Evolutionary conservation across 1,140 invertebrate genomes (phyloP).

Genomic region (Drosophila varians): DNA sequence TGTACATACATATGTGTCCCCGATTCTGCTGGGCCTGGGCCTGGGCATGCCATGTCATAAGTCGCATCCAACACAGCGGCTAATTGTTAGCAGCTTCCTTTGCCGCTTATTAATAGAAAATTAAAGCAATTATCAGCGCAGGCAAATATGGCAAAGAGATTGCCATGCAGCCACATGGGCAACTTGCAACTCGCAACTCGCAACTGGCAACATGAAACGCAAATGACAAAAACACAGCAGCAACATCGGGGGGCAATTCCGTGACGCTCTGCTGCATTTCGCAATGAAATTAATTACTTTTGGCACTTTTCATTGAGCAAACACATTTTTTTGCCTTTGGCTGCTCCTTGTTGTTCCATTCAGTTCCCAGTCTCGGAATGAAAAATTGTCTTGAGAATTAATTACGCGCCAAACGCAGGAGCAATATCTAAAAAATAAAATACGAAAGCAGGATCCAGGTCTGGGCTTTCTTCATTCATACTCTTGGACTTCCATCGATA

Average conservation of each 20-base stretch:
- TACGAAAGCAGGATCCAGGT: constrained; percentile 9
- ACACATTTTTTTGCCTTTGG: constrained; percentile 60
- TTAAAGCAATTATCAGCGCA: constrained; percentile 79
- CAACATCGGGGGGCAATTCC: constrained; percentile 25
- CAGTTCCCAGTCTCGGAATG: constrained; percentile 50
- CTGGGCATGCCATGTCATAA: constrained; percentile 62
- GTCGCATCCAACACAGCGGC: constrained; percentile 77
- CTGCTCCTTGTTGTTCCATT: constrained; percentile 59
- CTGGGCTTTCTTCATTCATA: constrained; percentile 57
- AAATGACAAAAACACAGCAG: constrained; percentile 49
- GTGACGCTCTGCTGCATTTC: constrained; percentile 76
- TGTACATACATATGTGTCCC: background rate
- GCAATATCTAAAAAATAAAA: constrained; percentile 14
- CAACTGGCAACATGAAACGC: constrained; percentile 28
- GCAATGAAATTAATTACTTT: constrained; percentile 82
- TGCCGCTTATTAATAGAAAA: constrained; percentile 79
- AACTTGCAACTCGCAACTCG: background rate
- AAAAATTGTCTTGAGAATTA: constrained; percentile 80
- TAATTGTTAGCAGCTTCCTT: constrained; percentile 79
- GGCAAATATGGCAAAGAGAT: constrained; percentile 71
- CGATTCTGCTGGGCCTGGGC: background rate
- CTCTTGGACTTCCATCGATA: constrained; percentile 49
- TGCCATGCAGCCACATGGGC: constrained; percentile 62
- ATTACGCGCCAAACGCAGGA: constrained; percentile 75
- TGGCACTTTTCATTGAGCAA: constrained; percentile 82